Base-by-base conservation (phyloP, 1,140 invertebrate genomes). In the Drosophila orosa region DNA sequence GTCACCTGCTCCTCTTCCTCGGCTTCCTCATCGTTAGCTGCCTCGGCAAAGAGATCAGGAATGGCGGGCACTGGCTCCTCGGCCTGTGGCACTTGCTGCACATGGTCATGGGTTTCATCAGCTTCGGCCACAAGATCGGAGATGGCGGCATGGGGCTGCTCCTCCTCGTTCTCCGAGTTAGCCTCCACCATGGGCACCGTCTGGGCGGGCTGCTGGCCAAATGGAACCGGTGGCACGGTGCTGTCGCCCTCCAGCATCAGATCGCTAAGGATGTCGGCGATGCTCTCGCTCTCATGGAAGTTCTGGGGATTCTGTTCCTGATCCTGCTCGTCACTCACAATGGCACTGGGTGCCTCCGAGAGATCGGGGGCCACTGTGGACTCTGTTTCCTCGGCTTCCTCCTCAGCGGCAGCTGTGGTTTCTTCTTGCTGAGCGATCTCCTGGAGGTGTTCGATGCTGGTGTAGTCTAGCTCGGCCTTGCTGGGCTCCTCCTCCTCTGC, bases 221-320 rank as follows among this genome's bases (percentile, higher is more conserved):
- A 89, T 10, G 83, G 83, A 47, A 87, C 83, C 0, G 83, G 83
- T 0, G 84, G 84, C 17, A 87, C 84, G 0, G 84, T 87, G 59
- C 85, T 90, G 44, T 90, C 85, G 0, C 78, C 85, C 13, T 90
- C 87, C 13, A 84, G 47, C 87, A 91, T 90, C 31, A 91, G 47
- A 59, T 91, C 90, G 57, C 75, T 91, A 0, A 91, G 69, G 29
- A 91, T 91, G 50, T 89, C 90, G 8, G 79, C 84, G 61, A 91
- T 83, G 47, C 87, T 90, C 44, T 90, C 80, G 50, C 81, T 89
- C 50, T 91, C 90, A 35, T 90, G 86, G 61, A 91, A 90, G 31
- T 89, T 76, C 39, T 84, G 83, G n/a, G 67, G 48, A 15, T 40
- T 42, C 19, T 74, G 62, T 6, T 89, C 84, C 33, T 61, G 52